Percentiles rank a stretch among this genome's conserved stretches.
phyloP scores from a whole-genome alignment of 2,113 vertebrate species.

The Odocoileus hemionus region DNA sequence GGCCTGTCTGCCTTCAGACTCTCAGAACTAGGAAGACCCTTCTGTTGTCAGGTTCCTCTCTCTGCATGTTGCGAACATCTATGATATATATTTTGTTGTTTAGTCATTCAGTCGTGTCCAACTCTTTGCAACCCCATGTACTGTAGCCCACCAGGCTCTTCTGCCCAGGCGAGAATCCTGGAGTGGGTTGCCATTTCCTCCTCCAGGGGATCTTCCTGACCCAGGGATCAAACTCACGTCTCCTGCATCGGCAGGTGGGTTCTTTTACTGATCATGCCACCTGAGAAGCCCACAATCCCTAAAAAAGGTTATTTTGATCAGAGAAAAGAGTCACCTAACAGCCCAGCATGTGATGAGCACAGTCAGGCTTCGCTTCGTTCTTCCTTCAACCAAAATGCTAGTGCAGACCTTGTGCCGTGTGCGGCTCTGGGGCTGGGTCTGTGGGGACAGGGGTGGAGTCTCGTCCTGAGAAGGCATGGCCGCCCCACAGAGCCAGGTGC shows the following conservation, averaged over 20 bases:
- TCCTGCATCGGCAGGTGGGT: not conserved
- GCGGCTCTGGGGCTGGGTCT: not conserved
- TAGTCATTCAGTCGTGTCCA: rapidly evolving
- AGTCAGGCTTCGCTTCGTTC: not conserved
- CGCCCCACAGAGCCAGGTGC: rapidly evolving
- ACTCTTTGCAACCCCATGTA: not conserved
- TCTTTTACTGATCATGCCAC: not conserved
- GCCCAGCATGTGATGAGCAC: not conserved
- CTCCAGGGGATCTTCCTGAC: not conserved
- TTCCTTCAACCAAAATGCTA: not conserved
- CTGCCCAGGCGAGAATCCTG: not conserved
- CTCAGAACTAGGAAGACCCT: not conserved
- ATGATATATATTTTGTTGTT: not conserved
- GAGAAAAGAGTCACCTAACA: not conserved
- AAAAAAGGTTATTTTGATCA: rapidly evolving
- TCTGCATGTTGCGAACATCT: not conserved
- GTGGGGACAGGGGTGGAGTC: rapidly evolving
- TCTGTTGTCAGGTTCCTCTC: not conserved
- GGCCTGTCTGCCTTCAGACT: not conserved
- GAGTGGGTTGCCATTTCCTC: not conserved
- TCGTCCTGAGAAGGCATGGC: not conserved
- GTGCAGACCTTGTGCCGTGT: rapidly evolving
- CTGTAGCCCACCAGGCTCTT: not conserved
- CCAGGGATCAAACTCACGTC: not conserved
- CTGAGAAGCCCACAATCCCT: not conserved